Conservation (phyloP, 2,888 invertebrate genomes). For the Vesta saturnalis region DNA sequence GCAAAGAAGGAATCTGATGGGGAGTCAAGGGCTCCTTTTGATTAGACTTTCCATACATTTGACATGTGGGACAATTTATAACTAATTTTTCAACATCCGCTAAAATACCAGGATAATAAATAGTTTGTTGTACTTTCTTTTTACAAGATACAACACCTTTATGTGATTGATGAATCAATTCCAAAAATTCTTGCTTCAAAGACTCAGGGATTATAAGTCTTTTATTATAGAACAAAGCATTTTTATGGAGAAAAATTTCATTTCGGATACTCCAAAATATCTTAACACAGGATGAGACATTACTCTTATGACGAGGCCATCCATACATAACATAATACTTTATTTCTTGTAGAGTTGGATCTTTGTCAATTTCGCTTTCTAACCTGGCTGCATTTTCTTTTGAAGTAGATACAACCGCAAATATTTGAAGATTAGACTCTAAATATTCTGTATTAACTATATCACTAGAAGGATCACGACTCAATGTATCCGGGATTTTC, state of each 20-base stretch:
- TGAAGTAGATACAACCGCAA: neutral
- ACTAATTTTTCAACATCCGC: conserved; percentile 44
- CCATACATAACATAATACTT: neutral
- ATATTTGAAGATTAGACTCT: neutral
- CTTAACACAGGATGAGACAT: conserved; percentile 25
- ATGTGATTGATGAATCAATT: too few species aligned
- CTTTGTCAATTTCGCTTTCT: neutral
- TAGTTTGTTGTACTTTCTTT: too few species aligned
- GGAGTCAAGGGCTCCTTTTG: conserved; percentile 31
- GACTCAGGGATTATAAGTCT: conserved; percentile 34
- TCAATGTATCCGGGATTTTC: too few species aligned
- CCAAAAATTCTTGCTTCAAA: too few species aligned
- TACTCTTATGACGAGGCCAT: neutral
- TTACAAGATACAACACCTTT: too few species aligned
- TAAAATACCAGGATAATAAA: too few species aligned
- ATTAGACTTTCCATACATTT: too few species aligned
- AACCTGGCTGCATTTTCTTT: neutral
- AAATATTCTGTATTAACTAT: neutral
- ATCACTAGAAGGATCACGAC: neutral
- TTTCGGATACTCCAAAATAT: conserved; percentile 40
- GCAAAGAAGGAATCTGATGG: conserved; percentile 37
- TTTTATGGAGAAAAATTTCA: conserved; percentile 37
- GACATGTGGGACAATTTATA: conserved; percentile 7
- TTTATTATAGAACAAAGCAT: conserved; percentile 25
- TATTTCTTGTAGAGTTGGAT: neutral